Percentiles rank a stretch among this genome's conserved stretches.
Conservation (phyloP, 2,888 invertebrate genomes). For the Xestobium rufovillosum region DNA sequence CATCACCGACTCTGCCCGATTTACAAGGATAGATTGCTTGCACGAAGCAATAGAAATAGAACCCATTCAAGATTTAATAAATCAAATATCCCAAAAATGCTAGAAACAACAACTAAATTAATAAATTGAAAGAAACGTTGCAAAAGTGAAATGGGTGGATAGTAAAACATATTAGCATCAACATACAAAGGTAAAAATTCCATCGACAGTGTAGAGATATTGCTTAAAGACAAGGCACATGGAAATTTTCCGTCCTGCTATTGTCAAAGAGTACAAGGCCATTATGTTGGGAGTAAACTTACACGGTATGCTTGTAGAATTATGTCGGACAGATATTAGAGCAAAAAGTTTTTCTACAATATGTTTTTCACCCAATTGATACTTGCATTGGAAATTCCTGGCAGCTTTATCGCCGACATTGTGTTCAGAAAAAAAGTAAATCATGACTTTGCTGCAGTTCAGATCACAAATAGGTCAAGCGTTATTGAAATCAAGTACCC, state of each 20-base stretch:
- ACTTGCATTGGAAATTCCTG: neutral
- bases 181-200: neutral
- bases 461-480: neutral
- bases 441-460: neutral
- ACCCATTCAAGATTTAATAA: too few relatives aligned
- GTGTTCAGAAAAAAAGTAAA: constrained; percentile 4
- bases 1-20: too few relatives aligned
- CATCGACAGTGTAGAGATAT: neutral
- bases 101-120: too few relatives aligned
- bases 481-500: neutral
- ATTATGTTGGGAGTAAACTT: neutral
- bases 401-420: constrained; percentile 2
- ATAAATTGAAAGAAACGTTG: too few relatives aligned
- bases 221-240: constrained; percentile 1
- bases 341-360: neutral
- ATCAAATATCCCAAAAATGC: too few relatives aligned
- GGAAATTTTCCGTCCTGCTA: neutral
- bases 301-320: constrained; percentile 1
- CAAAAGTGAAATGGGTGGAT: constrained; percentile 1
- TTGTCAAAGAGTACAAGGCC: neutral
- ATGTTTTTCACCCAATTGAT: constrained; percentile 1
- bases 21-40: too few relatives aligned
- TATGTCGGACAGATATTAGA: constrained; percentile 3
- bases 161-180: neutral
- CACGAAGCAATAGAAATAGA: too few relatives aligned